Evolutionary conservation across 1,140 invertebrate species (phyloP).

Genomic region (Drosophila santomea): DNA sequence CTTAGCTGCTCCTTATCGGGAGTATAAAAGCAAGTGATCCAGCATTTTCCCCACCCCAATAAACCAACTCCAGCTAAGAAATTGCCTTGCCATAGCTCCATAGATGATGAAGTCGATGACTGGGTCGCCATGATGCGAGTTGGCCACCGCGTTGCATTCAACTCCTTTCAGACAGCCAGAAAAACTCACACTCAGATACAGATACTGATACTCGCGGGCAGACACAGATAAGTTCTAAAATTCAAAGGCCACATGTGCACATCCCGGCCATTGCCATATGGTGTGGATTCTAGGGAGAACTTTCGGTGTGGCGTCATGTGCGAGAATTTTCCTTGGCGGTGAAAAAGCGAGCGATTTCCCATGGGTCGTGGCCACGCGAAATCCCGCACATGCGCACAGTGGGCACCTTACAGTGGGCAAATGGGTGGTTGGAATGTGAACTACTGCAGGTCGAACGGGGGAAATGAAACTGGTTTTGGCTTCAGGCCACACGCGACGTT

Average conservation of each 20-base stretch:
- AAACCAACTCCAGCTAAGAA: not conserved
- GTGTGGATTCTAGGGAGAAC: constrained; percentile 26
- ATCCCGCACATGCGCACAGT: constrained; percentile 62
- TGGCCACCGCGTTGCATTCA: constrained; percentile 53
- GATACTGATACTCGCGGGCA: constrained; percentile 14
- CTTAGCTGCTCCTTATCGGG: constrained; percentile 50
- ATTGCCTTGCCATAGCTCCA: constrained; percentile 12
- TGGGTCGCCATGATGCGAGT: constrained; percentile 15
- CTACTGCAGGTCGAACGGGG: constrained; percentile 7
- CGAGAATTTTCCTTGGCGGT: constrained; percentile 35
- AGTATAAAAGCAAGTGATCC: constrained; percentile 65
- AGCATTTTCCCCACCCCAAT: constrained; percentile 19
- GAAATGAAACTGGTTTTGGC: constrained; percentile 24
- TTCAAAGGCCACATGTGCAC: constrained; percentile 35
- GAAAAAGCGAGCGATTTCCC: constrained; percentile 31
- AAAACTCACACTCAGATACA: constrained; percentile 20
- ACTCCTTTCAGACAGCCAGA: constrained; percentile 34
- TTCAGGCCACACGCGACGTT: constrained; percentile 38
- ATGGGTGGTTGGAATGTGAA: constrained; percentile 32
- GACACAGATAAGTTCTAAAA: constrained; percentile 8
- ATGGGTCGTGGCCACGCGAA: constrained; percentile 33
- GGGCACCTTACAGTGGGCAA: constrained; percentile 10
- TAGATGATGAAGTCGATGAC: constrained; percentile 3
- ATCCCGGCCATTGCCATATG: constrained; percentile 30
- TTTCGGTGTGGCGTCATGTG: constrained; percentile 50